Conservation (phyloP, 2,113 vertebrate genomes). For the Zootoca vivipara region DNA sequence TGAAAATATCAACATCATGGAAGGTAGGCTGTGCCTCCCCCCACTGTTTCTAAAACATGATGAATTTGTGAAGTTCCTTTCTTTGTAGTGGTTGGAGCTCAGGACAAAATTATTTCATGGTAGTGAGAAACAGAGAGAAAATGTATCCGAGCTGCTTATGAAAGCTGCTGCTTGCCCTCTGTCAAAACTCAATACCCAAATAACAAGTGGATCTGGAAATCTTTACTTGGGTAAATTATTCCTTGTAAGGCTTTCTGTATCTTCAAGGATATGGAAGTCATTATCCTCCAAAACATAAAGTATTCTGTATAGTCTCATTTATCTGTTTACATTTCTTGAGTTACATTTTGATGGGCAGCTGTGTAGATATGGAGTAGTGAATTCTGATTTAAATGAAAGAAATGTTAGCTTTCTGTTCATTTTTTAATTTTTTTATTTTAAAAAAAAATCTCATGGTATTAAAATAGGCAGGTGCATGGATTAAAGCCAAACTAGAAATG, state of each 20-base stretch:
- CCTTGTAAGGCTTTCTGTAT: background rate
- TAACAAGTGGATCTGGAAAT: conserved; percentile 18
- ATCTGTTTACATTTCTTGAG: background rate
- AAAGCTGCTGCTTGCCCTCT: background rate
- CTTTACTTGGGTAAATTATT: background rate
- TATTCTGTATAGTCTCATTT: background rate
- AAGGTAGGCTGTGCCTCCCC: background rate
- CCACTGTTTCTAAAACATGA: conserved; percentile 38
- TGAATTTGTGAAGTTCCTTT: conserved; percentile 23
- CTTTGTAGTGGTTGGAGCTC: conserved; percentile 19
- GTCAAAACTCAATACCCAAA: background rate
- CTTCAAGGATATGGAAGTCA: background rate
- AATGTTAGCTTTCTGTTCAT: background rate
- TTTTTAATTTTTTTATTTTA: background rate
- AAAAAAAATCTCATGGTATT: background rate
- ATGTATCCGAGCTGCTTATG: background rate
- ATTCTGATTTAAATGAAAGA: background rate
- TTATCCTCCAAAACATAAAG: background rate
- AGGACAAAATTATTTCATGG: conserved; percentile 5
- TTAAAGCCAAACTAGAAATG: background rate
- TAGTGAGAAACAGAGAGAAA: background rate
- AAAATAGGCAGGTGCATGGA: background rate
- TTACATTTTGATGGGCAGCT: background rate
- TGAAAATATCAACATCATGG: conserved; percentile 22
- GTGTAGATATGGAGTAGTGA: background rate